These are phyloP conservation scores for Cryptophagus acutangulus DNA, from an alignment of 2,888 invertebrate genomes.

Conservation along the genomic window DNA sequence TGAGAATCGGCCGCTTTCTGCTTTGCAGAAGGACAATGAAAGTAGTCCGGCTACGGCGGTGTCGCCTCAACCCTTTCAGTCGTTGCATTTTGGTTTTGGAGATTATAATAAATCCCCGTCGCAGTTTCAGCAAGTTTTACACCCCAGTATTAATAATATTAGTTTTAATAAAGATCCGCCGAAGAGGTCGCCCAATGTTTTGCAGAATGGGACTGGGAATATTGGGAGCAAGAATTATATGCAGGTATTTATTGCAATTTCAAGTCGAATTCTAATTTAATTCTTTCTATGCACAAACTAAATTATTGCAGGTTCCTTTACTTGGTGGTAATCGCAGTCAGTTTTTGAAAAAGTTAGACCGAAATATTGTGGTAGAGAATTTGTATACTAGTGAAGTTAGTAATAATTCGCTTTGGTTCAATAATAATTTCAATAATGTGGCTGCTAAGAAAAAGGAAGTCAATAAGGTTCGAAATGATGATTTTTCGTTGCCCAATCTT, in stretches of 20 bases:
- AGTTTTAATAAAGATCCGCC: constrained; percentile 37
- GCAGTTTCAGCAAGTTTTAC: constrained; percentile 31
- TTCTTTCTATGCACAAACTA: too few relatives aligned
- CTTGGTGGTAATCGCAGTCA: constrained; percentile 34
- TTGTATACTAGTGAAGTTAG: constrained; percentile 30
- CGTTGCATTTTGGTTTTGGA: constrained; percentile 35
- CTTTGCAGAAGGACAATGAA: constrained; percentile 14
- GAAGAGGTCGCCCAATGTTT: constrained; percentile 38
- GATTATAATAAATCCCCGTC: constrained; percentile 33
- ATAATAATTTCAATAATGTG: constrained; percentile 23
- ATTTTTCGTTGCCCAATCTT: constrained; percentile 58
- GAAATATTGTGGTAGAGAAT: constrained; percentile 31
- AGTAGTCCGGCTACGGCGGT: constrained; percentile 16
- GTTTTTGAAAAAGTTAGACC: constrained; percentile 39
- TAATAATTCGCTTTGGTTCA: constrained; percentile 30
- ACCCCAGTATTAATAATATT: constrained; percentile 44
- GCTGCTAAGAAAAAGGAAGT: constrained; percentile 29
- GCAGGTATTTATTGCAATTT: too few relatives aligned
- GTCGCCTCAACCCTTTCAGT: constrained; percentile 43
- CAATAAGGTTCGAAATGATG: constrained; percentile 41
- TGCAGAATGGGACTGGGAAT: constrained; percentile 30
- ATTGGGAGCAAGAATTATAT: too few relatives aligned
- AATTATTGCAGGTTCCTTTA: constrained; percentile 33
- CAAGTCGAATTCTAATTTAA: too few relatives aligned
- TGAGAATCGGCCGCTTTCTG: background rate